phyloP scores from a whole-genome alignment of 2,797 vertebrate species.

The Sebastes jordani region DNA sequence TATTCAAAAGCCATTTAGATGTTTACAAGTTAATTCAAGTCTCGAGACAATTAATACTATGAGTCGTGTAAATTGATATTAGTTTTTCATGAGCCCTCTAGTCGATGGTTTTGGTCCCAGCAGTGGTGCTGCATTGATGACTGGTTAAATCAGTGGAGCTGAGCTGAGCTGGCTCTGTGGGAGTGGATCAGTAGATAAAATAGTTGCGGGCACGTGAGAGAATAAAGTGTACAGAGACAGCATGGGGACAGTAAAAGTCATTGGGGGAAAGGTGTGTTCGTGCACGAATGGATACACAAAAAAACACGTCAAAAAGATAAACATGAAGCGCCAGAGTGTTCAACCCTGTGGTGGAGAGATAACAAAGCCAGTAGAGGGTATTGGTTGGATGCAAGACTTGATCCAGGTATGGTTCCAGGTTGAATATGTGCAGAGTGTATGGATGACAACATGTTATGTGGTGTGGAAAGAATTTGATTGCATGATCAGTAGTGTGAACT shows the following conservation, averaged over 20 bases:
- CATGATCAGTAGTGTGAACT: constrained; percentile 22
- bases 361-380: constrained; percentile 20
- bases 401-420: constrained; percentile 30
- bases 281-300: constrained; percentile 26
- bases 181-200: constrained; percentile 1
- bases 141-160: constrained; percentile 2
- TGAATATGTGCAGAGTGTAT: constrained; percentile 13
- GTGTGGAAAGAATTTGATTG: constrained; percentile 23
- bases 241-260: constrained; percentile 10
- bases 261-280: constrained; percentile 3
- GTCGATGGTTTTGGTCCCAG: neutral
- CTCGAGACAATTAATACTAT: neutral
- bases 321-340: constrained; percentile 34
- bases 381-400: constrained; percentile 4
- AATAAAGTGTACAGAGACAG: neutral
- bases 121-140: neutral
- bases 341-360: constrained; percentile 46
- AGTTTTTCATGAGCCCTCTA: neutral
- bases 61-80: neutral
- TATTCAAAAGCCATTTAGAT: neutral
- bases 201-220: constrained; percentile 1
- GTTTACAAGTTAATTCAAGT: neutral
- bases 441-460: constrained; percentile 34
- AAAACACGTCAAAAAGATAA: constrained; percentile 45
- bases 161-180: neutral